Conservation (phyloP, 2,113 vertebrate genomes). For the Dromaius novaehollandiae region DNA sequence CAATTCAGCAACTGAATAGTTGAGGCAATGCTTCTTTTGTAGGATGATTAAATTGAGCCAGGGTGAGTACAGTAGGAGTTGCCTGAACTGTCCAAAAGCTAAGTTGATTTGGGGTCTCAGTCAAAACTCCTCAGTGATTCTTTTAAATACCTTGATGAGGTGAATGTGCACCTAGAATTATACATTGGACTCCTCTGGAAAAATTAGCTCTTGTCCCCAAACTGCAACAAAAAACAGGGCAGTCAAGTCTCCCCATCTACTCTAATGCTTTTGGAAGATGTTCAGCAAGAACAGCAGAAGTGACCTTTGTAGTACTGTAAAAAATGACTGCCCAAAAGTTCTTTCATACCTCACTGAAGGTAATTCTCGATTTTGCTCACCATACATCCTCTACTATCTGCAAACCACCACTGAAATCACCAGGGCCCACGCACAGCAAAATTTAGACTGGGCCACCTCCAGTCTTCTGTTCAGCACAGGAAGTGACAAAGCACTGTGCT, state of each 20-base stretch:
- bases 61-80: background rate
- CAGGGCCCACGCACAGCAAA: background rate
- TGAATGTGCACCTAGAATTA: background rate
- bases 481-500: background rate
- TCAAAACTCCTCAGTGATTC: background rate
- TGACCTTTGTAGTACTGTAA: background rate
- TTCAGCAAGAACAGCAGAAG: background rate
- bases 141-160: background rate
- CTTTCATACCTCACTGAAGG: background rate
- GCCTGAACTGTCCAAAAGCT: background rate
- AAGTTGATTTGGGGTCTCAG: background rate
- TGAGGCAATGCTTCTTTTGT: background rate
- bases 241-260: background rate
- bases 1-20: background rate
- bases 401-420: background rate
- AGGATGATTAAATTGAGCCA: background rate
- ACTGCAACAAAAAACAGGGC: background rate
- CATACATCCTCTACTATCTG: background rate
- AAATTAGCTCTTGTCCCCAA: background rate
- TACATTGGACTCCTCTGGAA: accelerated
- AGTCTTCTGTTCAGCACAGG: background rate
- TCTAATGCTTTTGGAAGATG: background rate
- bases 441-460: background rate
- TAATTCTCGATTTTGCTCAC: background rate
- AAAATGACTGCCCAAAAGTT: background rate